These are phyloP conservation scores for Eunapius fragilis DNA, from an alignment of 37 sponge, comb jelly and placozoan species.

Conservation along the genomic window DNA sequence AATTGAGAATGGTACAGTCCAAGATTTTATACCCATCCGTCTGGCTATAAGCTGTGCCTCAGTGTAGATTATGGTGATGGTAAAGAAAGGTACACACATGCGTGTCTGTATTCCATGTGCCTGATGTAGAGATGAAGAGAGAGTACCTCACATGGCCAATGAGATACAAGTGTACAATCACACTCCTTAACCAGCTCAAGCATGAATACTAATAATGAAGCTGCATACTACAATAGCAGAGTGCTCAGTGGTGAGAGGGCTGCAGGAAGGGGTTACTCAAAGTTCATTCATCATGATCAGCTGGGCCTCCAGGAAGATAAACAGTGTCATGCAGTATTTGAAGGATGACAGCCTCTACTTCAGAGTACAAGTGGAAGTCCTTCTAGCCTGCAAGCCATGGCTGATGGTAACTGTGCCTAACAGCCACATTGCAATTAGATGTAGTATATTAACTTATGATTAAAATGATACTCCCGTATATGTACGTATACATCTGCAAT, in stretches of 20 bases:
- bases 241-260: neutral
- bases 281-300: constrained; percentile 3
- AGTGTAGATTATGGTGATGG: constrained; percentile 26
- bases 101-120: too few relatives aligned
- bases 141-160: constrained; percentile 45
- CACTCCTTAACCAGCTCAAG: constrained; percentile 44
- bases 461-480: too few relatives aligned
- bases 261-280: neutral
- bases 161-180: constrained; percentile 13
- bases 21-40: neutral
- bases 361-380: constrained; percentile 3
- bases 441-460: too few relatives aligned
- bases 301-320: constrained; percentile 18
- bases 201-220: neutral
- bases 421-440: too few relatives aligned
- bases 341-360: constrained; percentile 54
- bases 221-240: neutral
- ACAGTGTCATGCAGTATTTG: constrained; percentile 39
- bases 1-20: neutral
- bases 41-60: constrained; percentile 53
- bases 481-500: too few relatives aligned
- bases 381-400: too few relatives aligned
- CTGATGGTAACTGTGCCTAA: too few relatives aligned
- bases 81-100: too few relatives aligned
- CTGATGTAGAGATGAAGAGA: constrained; percentile 23